Evolutionary conservation across 2,797 vertebrate genomes (phyloP).

Genomic region (Ibycter americanus): DNA sequence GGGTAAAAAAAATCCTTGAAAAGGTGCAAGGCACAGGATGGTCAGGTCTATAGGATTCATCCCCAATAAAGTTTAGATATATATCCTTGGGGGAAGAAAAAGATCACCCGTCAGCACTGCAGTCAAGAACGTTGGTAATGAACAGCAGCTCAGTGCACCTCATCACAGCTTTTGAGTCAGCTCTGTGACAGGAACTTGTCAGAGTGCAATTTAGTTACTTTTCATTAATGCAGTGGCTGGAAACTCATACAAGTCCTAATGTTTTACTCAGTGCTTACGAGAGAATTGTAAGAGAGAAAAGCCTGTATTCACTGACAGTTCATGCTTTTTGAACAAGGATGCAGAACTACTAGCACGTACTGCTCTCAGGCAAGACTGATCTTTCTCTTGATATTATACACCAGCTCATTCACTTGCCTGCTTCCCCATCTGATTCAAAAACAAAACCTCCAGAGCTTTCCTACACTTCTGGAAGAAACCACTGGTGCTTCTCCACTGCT

Average conservation of each 20-base stretch:
- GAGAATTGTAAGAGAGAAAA: neutral
- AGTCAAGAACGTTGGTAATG: neutral
- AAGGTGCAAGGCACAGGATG: neutral
- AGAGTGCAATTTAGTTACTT: neutral
- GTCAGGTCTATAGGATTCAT: neutral
- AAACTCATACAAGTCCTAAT: neutral
- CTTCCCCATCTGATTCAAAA: neutral
- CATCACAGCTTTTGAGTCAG: neutral
- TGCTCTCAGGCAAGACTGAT: neutral
- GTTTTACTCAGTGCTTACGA: neutral
- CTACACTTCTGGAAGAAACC: neutral
- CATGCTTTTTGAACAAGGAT: neutral
- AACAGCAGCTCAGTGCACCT: neutral
- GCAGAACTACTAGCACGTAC: neutral
- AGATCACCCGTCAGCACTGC: neutral
- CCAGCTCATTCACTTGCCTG: neutral
- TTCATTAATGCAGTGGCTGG: neutral
- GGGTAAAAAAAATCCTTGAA: neutral
- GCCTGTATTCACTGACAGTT: slow-evolving; percentile 4
- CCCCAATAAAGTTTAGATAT: neutral
- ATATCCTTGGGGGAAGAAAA: neutral
- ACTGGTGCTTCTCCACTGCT: neutral
- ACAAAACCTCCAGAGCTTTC: neutral
- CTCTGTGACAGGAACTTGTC: neutral
- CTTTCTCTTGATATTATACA: neutral